Percentiles rank a stretch among this genome's conserved stretches.
Evolutionary conservation across 2,113 vertebrate genomes (phyloP).

Genomic region (Sturnira hondurensis): DNA sequence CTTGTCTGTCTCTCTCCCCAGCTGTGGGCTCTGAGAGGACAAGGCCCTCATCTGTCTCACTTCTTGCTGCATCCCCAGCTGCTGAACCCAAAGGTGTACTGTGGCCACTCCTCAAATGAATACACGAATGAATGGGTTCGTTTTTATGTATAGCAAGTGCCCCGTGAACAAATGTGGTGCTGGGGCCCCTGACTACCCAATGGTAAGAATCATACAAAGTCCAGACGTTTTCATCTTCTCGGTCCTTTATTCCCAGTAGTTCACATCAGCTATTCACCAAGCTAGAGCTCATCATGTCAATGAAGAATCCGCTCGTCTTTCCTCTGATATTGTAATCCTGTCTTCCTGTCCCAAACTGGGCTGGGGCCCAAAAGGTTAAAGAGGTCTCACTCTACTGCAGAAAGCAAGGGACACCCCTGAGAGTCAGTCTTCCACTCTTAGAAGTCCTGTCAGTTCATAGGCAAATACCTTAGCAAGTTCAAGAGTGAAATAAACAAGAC

Average conservation of each 20-base stretch:
- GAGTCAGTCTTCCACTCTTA: background rate
- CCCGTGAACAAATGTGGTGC: background rate
- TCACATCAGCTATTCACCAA: background rate
- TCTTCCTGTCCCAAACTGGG: background rate
- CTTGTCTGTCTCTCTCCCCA: background rate
- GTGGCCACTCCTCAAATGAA: background rate
- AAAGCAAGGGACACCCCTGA: background rate
- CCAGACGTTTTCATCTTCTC: background rate
- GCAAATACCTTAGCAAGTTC: background rate
- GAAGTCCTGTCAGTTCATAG: background rate
- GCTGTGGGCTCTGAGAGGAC: background rate
- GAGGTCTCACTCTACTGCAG: background rate
- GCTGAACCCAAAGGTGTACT: background rate
- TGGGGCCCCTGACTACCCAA: background rate
- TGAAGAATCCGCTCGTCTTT: background rate
- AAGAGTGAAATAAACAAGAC: constrained; percentile 11
- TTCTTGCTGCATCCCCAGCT: background rate
- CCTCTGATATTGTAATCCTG: background rate
- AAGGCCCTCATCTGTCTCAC: background rate
- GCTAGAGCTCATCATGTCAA: background rate
- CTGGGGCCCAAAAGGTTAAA: background rate
- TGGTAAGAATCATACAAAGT: background rate
- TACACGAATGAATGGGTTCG: background rate
- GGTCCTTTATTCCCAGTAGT: constrained; percentile 45
- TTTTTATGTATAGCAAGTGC: background rate